A percentile compares a stretch with the other conserved stretches of the same genome.
Evolutionary conservation across 2,113 vertebrate genomes (phyloP).

Genomic region (Dascyllus trimaculatus): DNA sequence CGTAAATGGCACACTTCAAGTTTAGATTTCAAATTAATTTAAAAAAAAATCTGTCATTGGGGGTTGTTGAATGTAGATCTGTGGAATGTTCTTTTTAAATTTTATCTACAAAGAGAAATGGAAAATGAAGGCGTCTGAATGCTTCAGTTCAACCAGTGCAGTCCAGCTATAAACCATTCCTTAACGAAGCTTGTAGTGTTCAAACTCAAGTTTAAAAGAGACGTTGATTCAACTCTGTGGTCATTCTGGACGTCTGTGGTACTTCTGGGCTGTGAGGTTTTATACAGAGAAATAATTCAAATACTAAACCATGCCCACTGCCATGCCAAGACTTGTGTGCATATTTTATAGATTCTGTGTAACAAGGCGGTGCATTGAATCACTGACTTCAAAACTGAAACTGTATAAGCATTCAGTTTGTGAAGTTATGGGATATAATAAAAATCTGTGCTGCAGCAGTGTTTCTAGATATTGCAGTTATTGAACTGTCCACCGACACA

Average conservation of each 20-base stretch:
- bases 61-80: too few species aligned
- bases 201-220: not conserved
- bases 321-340: not conserved
- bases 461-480: not conserved
- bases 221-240: not conserved
- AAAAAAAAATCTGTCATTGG: too few species aligned
- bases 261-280: not conserved
- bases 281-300: not conserved
- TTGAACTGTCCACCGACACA: not conserved
- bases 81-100: too few species aligned
- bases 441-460: not conserved
- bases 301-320: not conserved
- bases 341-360: not conserved
- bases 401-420: too few species aligned
- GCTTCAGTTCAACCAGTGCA: too few species aligned
- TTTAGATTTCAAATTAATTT: too few species aligned
- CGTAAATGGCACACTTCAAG: too few species aligned
- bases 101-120: too few species aligned
- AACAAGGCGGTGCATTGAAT: not conserved
- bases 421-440: not conserved
- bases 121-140: too few species aligned
- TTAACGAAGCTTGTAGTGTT: not conserved
- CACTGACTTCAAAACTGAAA: too few species aligned
- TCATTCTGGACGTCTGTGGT: not conserved
- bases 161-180: not conserved